Percentiles rank a stretch among this genome's conserved stretches.
These are phyloP conservation scores for Chamaea fasciata DNA, from an alignment of 2,113 vertebrate genomes.

Conservation along the genomic window DNA sequence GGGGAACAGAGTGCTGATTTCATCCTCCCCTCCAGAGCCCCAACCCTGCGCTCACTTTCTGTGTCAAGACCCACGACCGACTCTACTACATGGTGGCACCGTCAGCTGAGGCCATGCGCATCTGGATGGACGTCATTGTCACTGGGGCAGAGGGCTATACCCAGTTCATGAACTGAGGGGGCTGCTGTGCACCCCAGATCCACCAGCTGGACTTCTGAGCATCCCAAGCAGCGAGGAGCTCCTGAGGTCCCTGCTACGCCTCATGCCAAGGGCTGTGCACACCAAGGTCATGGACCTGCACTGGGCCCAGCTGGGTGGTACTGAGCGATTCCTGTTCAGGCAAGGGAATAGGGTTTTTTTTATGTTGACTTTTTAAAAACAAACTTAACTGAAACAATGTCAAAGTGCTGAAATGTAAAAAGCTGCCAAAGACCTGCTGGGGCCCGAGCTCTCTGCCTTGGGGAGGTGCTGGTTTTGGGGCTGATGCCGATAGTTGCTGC, in stretches of 20 bases:
- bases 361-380: not conserved
- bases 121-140: slow-evolving; percentile 99
- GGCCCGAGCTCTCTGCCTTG: not conserved
- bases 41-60: slow-evolving; percentile 91
- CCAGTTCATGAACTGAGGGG: slow-evolving; percentile 88
- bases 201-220: not conserved
- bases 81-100: slow-evolving; percentile 97
- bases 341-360: not conserved
- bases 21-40: slow-evolving; percentile 78
- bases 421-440: not conserved
- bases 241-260: not conserved
- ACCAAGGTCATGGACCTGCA: fast-evolving
- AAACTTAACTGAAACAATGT: not conserved
- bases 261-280: not conserved
- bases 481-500: not conserved
- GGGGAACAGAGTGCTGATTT: not conserved
- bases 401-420: not conserved
- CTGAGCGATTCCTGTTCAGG: not conserved
- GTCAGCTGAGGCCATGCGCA: slow-evolving; percentile 92
- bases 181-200: not conserved
- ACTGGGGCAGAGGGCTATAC: slow-evolving; percentile 97
- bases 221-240: not conserved
- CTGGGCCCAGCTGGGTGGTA: too few species aligned
- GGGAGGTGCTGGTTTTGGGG: not conserved
- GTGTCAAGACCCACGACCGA: slow-evolving; percentile 96